Base-by-base conservation (phyloP, 2,888 invertebrate genomes). In the Tetropium fuscum region DNA sequence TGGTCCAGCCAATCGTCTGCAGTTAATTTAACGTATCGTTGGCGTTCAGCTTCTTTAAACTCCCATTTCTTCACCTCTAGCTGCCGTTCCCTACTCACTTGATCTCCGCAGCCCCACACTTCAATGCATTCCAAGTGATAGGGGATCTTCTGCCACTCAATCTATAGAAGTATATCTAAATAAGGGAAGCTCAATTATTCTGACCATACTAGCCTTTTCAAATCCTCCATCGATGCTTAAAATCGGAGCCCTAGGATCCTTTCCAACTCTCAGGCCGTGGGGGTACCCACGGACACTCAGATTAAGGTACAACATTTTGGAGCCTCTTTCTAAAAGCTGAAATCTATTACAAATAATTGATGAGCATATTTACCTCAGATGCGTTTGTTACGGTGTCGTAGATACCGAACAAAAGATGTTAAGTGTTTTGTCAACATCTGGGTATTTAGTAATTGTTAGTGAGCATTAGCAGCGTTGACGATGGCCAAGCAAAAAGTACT, bases 1-100 rank as follows among this genome's bases (percentile, higher is more conserved):
- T 97, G 95, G 78, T 97, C 96, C 77, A 94, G 87, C 97, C 97
- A 98, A 78, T 97, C 96, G 13, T 92, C 89, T 0, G 95, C 90
- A 10, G 91, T 93, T 59, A 96, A 81, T 79, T 96, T 96, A 5
- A 97, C 93, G 75, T 90, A 88, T 51, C 93, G 84, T 72, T 93
- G 92, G 60, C 91, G 87, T 83, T 97, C 95, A 0, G 92, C 93
- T 80, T 97, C 95, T 73, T 89, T 89, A 94, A 96, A 69, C 70
- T 91, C 82, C 79, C 79, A 79, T 74, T 92, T 91, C 80, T 96
- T 96, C 71, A 95, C 90, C 74, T 95, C 94, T 63, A 92, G 82
- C 82, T 97, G 97, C 7, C 88, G 88, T 74, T 94, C 92, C 64
- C 95, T 83, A 51, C 88, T 87, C 72, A 90, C 86, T 82, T 88